These are phyloP conservation scores for Poeciliopsis paucimaculata DNA, from an alignment of 2,797 vertebrate species.

Conservation along the genomic window DNA sequence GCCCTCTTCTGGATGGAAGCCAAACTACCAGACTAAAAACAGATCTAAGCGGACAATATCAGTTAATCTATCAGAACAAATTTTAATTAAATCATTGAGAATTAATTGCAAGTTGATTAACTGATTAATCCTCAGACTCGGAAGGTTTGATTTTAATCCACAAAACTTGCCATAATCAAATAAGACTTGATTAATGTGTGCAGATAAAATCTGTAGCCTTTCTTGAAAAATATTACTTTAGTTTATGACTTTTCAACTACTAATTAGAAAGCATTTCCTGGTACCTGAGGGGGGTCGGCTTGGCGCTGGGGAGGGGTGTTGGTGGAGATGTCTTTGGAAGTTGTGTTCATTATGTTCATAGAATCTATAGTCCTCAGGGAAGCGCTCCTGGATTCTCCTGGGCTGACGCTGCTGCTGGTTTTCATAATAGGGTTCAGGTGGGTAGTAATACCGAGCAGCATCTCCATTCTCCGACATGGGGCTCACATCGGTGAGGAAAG, in stretches of 20 bases:
- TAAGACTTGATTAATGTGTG: neutral
- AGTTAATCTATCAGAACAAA: too few relatives aligned
- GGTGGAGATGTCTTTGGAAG: constrained; percentile 86
- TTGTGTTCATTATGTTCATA: constrained; percentile 89
- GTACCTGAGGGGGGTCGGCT: constrained; percentile 90
- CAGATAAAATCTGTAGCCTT: neutral
- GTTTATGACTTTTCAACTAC: neutral
- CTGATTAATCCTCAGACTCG: neutral
- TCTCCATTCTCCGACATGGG: constrained; percentile 91
- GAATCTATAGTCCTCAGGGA: constrained; percentile 92
- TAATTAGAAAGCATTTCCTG: neutral
- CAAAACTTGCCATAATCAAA: neutral
- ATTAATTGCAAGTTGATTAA: neutral
- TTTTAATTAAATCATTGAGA: too few relatives aligned
- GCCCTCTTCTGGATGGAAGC: too few relatives aligned
- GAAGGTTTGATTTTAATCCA: neutral
- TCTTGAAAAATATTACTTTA: neutral
- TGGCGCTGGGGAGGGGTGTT: constrained; percentile 85
- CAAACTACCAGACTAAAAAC: too few relatives aligned
- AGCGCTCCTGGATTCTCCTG: constrained; percentile 83
- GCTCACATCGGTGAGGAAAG: constrained; percentile 87
- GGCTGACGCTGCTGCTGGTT: constrained; percentile 69
- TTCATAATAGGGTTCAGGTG: constrained; percentile 88
- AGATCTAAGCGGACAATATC: too few relatives aligned
- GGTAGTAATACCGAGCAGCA: constrained; percentile 84